Evolutionary conservation across 2,113 vertebrate genomes (phyloP).

Genomic region (Lepus timidus): DNA sequence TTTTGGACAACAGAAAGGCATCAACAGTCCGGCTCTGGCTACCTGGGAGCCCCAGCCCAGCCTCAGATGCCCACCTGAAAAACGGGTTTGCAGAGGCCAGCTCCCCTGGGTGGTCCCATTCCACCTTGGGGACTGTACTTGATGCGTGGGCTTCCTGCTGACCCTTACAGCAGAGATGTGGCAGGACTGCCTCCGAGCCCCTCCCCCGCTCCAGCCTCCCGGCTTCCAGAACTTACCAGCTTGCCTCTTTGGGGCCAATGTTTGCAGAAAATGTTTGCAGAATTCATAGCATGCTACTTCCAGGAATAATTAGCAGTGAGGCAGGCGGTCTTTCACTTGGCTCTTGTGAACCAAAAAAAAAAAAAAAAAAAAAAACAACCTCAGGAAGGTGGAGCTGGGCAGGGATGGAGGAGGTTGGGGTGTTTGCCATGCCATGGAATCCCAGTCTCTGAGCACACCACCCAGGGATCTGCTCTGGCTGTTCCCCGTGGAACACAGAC

Average conservation of each 20-base stretch:
- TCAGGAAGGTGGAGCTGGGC: constrained; percentile 71
- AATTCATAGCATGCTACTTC: constrained; percentile 79
- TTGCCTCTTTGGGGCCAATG: constrained; percentile 76
- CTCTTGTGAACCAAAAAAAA: constrained; percentile 52
- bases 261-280: constrained; percentile 83
- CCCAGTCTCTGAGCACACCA: neutral
- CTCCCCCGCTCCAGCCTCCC: constrained; percentile 74
- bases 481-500: neutral
- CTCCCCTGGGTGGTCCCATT: constrained; percentile 61
- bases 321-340: constrained; percentile 71
- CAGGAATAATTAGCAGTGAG: constrained; percentile 80
- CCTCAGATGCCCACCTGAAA: constrained; percentile 38
- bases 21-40: neutral
- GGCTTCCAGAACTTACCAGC: constrained; percentile 80
- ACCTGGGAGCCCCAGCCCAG: neutral
- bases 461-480: neutral
- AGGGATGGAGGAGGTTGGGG: constrained; percentile 26
- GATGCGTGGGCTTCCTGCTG: constrained; percentile 57
- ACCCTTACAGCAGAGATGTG: constrained; percentile 63
- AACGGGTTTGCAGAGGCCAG: constrained; percentile 41
- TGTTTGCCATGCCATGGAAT: constrained; percentile 19
- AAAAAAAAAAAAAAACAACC: constrained; percentile 31
- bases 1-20: constrained; percentile 46
- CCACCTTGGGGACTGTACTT: constrained; percentile 63
- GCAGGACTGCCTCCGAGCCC: constrained; percentile 62